Evolutionary conservation across 2,113 vertebrate genomes (phyloP).

Genomic region (Anthoscopus minutus): DNA sequence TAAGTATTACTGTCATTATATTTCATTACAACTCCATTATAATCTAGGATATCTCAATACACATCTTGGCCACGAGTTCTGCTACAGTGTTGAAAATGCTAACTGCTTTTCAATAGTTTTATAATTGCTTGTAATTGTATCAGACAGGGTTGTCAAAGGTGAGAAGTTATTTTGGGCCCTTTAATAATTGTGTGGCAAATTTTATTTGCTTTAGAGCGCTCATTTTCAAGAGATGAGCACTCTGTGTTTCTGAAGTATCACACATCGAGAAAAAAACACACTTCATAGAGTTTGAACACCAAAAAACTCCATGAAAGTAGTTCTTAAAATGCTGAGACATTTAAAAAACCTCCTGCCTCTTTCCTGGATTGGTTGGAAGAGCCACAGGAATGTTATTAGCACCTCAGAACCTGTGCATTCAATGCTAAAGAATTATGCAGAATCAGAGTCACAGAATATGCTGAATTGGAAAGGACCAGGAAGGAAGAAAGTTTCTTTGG

Average conservation of each 20-base stretch:
- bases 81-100: not conserved
- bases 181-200: not conserved
- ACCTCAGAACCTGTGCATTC: not conserved
- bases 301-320: not conserved
- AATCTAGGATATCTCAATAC: not conserved
- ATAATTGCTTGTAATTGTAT: not conserved
- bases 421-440: not conserved
- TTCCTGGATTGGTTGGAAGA: not conserved
- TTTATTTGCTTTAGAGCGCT: not conserved
- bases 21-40: constrained; percentile 7
- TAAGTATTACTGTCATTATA: not conserved
- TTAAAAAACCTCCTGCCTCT: not conserved
- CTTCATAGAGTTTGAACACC: not conserved
- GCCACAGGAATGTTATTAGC: not conserved
- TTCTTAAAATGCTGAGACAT: not conserved
- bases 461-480: not conserved
- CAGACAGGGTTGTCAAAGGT: not conserved
- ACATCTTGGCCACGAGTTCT: not conserved
- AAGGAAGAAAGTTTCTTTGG: not conserved
- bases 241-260: not conserved
- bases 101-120: not conserved
- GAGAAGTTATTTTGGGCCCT: not conserved
- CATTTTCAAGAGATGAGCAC: not conserved
- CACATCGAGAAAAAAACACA: not conserved
- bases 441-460: not conserved